phyloP scores from a whole-genome alignment of 2,797 vertebrate species.

The Sebastiscus albofasciatus region DNA sequence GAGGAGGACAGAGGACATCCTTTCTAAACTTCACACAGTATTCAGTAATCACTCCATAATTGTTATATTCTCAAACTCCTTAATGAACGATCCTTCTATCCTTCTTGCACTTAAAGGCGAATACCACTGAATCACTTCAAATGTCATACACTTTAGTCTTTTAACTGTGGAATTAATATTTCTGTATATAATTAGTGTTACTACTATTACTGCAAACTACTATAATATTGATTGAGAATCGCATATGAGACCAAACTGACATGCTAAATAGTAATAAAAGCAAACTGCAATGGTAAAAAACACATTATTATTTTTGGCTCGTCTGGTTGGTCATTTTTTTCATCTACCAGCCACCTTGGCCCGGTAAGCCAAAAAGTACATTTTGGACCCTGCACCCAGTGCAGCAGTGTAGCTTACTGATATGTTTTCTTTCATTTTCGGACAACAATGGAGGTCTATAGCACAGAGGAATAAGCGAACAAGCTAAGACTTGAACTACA shows the following conservation, averaged over 20 bases:
- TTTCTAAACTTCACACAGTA: neutral
- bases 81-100: neutral
- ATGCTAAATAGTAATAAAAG: neutral
- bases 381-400: neutral
- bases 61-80: neutral
- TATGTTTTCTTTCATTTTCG: neutral
- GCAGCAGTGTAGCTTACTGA: neutral
- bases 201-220: too few relatives aligned
- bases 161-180: neutral
- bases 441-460: neutral
- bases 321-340: neutral
- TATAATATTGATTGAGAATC: neutral
- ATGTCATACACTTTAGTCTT: too few relatives aligned
- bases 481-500: neutral
- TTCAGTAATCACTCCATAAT: neutral
- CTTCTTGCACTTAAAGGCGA: neutral
- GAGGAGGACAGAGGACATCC: neutral
- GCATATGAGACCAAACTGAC: neutral
- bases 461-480: neutral
- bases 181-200: neutral
- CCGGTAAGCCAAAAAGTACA: neutral
- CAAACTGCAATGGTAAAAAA: neutral
- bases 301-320: neutral
- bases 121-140: too few relatives aligned
- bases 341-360: neutral